Evolutionary conservation across 1,140 invertebrate genomes (phyloP), one percentile per base, ranked within the genome.

Genomic region (Diplogasteroides magnus): DNA sequence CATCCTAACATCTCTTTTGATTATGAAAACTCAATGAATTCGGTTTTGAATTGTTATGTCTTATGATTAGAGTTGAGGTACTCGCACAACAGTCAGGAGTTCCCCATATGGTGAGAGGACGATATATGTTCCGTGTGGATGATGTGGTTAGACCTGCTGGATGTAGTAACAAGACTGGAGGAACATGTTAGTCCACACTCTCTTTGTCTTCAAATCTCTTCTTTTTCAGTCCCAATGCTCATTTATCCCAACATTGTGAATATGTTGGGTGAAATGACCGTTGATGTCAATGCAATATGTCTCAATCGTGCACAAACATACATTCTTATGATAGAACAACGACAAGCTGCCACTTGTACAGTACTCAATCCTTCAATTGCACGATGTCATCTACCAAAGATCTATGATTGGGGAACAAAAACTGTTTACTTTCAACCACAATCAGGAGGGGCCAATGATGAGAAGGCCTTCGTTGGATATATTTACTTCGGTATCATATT

Each of bases 351-450:
- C 25, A 74, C 80, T 11, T 82, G 80, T 66, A 75, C 68, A 3
- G 74, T 82, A 13, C 57, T 82, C 1, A 82, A 81, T 71, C 67
- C 80, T 11, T 75, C 80, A 15, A 76, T 82, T 57, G 80, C 80
- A 26, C 61, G 80, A 28, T 82, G 80, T 58, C 70, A 73, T 70
- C 74, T 82, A 11, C 80, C 80, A 25, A 82, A 83, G 60, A 83
- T 82, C 29, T 83, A 81, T 66, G 81, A 82, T 69, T 82, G 80
- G 80, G 80, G 80, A 31, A 82, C 80, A 14, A 82, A 82, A 64
- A 82, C 80, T 3, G 81, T 82, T 55, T 82, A 81, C 66, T 82
- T 82, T 73, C 80, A 82, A 64, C 80, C 80, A n/a, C 79, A 82
- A 69, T 78, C 80, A 68, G 72, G 74, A 64, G 81, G 81, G n/a